A percentile compares a stretch with the other conserved stretches of the same genome.
Conservation (phyloP, 1,140 invertebrate species). For the Apis dorsata region DNA sequence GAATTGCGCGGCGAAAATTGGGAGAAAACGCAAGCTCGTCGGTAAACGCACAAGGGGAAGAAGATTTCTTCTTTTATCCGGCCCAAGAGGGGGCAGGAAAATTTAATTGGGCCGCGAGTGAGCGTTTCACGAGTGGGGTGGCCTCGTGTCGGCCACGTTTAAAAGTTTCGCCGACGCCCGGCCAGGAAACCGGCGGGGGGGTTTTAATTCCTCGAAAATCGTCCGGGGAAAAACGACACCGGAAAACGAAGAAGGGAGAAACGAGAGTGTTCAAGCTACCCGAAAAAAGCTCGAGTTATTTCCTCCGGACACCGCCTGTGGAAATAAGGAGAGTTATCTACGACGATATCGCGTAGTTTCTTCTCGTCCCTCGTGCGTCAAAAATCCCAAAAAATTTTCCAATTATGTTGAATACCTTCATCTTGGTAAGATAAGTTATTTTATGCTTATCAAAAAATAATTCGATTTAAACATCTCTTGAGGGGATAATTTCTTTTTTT, state of each 20-base stretch:
- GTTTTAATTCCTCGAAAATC: slow-evolving; percentile 52
- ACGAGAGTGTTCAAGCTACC: background rate
- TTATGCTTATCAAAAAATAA: too few species aligned
- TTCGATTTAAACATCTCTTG: too few species aligned
- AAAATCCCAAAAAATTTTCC: too few species aligned
- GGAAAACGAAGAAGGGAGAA: background rate
- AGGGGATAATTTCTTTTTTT: too few species aligned
- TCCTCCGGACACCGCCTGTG: slow-evolving; percentile 16
- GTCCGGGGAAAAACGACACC: background rate
- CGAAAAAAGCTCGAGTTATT: slow-evolving; percentile 44
- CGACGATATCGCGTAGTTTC: too few species aligned
- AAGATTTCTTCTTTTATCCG: slow-evolving; percentile 15
- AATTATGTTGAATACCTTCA: too few species aligned
- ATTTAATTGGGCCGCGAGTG: slow-evolving; percentile 52
- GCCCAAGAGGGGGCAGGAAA: slow-evolving; percentile 22
- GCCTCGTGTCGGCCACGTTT: slow-evolving; percentile 31
- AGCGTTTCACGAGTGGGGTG: background rate
- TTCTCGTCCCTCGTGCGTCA: too few species aligned
- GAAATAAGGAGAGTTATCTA: background rate
- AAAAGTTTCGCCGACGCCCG: slow-evolving; percentile 46
- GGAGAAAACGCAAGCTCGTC: background rate
- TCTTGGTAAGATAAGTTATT: too few species aligned
- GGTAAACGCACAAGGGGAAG: slow-evolving; percentile 10
- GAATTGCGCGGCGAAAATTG: background rate
- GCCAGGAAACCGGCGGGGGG: slow-evolving; percentile 18